Evolutionary conservation across 2,888 invertebrate genomes (phyloP).

Genomic region (Lottia scabra): DNA sequence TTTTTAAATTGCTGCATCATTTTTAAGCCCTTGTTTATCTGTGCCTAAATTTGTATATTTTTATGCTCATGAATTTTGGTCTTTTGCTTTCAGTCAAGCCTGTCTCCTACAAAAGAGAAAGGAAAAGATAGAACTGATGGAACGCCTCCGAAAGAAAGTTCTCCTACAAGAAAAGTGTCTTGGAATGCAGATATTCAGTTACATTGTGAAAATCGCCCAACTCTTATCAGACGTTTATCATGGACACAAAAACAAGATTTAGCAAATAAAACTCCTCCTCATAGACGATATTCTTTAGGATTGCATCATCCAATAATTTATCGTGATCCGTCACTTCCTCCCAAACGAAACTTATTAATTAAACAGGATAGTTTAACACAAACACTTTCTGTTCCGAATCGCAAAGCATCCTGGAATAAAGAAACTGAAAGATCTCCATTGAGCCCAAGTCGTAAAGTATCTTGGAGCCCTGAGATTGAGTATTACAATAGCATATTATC

Average conservation of each 20-base stretch:
- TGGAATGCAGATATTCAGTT: slow-evolving; percentile 3
- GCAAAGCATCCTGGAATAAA: not conserved
- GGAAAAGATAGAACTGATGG: not conserved
- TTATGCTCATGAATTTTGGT: too few relatives aligned
- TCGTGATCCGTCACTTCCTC: not conserved
- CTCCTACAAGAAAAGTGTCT: not conserved
- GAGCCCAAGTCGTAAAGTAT: not conserved
- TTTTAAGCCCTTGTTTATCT: too few relatives aligned
- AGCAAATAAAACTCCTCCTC: not conserved
- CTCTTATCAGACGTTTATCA: not conserved
- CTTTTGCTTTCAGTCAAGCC: too few relatives aligned
- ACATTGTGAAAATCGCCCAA: not conserved
- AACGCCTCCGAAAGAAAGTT: not conserved
- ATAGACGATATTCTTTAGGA: not conserved
- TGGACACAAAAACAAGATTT: not conserved
- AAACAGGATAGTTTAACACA: not conserved
- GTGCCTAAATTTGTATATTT: too few relatives aligned
- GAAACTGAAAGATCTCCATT: not conserved
- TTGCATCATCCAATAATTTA: not conserved
- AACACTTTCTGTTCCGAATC: not conserved
- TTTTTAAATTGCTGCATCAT: too few relatives aligned
- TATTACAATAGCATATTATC: not conserved
- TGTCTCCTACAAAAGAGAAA: not conserved
- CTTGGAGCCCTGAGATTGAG: not conserved
- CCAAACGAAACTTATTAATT: not conserved